phyloP scores from a whole-genome alignment of 1,140 invertebrate species.

The Cheumatopsyche charites region DNA sequence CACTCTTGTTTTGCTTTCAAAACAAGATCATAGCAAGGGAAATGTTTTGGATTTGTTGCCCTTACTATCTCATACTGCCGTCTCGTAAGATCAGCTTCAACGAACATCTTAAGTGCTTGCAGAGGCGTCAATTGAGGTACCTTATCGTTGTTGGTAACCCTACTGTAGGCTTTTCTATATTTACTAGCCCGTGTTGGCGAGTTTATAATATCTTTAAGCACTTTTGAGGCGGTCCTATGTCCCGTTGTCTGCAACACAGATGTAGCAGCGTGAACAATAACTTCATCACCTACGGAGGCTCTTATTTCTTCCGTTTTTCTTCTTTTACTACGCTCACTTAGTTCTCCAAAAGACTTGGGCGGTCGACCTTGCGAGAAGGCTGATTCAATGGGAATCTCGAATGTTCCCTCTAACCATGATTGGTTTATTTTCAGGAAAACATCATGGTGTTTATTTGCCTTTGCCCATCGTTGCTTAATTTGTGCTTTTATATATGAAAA shows the following conservation, averaged over 20 bases:
- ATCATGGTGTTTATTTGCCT: neutral
- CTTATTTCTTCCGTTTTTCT: conserved; percentile 50
- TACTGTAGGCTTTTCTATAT: too few relatives aligned
- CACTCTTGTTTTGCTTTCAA: neutral
- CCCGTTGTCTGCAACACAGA: too few relatives aligned
- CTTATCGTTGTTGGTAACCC: neutral
- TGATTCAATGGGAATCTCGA: conserved; percentile 42
- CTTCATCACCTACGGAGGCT: conserved; percentile 39
- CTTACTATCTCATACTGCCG: neutral
- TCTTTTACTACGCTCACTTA: conserved; percentile 50
- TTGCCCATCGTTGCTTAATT: too few relatives aligned
- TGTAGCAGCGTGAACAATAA: conserved; percentile 47
- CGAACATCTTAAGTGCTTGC: neutral
- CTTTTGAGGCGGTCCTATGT: too few relatives aligned
- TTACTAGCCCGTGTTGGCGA: too few relatives aligned
- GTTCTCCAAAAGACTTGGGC: conserved; percentile 46
- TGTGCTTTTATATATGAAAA: too few relatives aligned
- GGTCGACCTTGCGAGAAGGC: conserved; percentile 48
- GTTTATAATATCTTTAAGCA: too few relatives aligned
- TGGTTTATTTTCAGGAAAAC: neutral
- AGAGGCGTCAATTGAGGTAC: neutral
- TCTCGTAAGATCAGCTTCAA: neutral
- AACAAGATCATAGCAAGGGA: neutral
- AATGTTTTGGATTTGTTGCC: neutral
- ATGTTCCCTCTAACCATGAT: neutral